Evolutionary conservation across 2,797 vertebrate species (phyloP), one percentile per base, ranked within the genome.

Genomic region (Scleropages formosus): DNA sequence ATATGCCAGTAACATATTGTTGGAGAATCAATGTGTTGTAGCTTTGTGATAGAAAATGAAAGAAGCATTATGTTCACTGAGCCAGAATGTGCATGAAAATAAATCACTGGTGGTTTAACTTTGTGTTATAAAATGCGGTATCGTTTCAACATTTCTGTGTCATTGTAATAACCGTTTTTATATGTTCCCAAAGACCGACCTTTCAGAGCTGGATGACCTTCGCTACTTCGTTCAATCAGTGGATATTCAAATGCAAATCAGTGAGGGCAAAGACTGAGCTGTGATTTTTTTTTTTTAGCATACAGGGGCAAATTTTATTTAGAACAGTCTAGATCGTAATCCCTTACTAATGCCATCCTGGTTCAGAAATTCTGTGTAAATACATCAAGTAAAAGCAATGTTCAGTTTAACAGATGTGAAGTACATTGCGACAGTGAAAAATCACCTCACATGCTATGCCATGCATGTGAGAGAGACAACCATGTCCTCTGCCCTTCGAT

Each of bases 191-290:
- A 60, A 72, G 56, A 60, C 70, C 53, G 56, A 60, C 70, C 53
- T 46, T 31, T 72, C 53, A 72, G 20, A 49, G 27, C 27, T 49
- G 51, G 18, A 27, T 72, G 70, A 72, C 70, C 70, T 72, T 72
- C 53, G 39, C 15, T 60, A 46, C 53, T 31, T 44, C n/a, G 70
- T 72, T 72, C 70, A 72, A 60, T 72, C 70, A 72, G 18, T 20
- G n/a, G 59, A n/a, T 60, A 72, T 60, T 72, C 53, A 72, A 20
- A 72, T 72, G 70, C 26, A 72, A 60, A 72, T 60, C 31, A 56
- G 26, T 11, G 16, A 44, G 27, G 56, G 2, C 31, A 6, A 6
- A n/a, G 51, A 56, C 68, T 26, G 70, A 26, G 46, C 24, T 22
- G 70, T 24, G 46, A 53, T 26, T 20, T 59, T 72, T 18, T 4